These are phyloP conservation scores for Rousettus madagascariensis DNA, from an alignment of 2,797 vertebrate species.

Conservation along the genomic window DNA sequence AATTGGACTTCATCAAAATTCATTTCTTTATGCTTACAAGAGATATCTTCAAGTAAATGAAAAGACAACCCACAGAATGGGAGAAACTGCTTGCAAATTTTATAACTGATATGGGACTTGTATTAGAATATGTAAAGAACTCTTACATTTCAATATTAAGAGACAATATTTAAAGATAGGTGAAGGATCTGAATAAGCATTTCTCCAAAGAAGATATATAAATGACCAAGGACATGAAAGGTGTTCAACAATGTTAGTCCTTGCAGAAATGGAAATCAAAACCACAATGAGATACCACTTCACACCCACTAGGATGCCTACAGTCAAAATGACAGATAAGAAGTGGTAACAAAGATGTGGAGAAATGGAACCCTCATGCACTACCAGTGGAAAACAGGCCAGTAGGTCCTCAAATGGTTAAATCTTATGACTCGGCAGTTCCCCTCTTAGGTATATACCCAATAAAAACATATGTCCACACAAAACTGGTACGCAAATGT, in stretches of 20 bases:
- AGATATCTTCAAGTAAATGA: constrained; percentile 13
- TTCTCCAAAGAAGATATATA: constrained; percentile 28
- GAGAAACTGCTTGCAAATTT: constrained; percentile 28
- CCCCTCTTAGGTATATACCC: background rate
- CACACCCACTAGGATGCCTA: background rate
- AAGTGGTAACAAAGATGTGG: background rate
- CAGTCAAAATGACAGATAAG: constrained; percentile 42
- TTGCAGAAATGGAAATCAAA: constrained; percentile 40
- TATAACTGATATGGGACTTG: background rate
- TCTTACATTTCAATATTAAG: background rate
- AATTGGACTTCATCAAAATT: constrained; percentile 9
- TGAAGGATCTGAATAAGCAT: constrained; percentile 12
- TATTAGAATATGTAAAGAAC: constrained; percentile 33
- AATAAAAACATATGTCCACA: constrained; percentile 8
- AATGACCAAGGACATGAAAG: constrained; percentile 27
- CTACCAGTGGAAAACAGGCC: background rate
- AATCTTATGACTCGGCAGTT: constrained; percentile 1
- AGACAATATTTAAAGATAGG: constrained; percentile 25
- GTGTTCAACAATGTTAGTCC: background rate
- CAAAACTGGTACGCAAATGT: constrained; percentile 21
- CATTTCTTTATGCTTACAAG: background rate
- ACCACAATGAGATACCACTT: background rate
- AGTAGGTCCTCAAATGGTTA: constrained; percentile 12
- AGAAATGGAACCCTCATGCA: background rate
- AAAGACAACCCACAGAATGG: background rate